phyloP scores from a whole-genome alignment of 2,888 invertebrate genomes.

The Andrena minutula region DNA sequence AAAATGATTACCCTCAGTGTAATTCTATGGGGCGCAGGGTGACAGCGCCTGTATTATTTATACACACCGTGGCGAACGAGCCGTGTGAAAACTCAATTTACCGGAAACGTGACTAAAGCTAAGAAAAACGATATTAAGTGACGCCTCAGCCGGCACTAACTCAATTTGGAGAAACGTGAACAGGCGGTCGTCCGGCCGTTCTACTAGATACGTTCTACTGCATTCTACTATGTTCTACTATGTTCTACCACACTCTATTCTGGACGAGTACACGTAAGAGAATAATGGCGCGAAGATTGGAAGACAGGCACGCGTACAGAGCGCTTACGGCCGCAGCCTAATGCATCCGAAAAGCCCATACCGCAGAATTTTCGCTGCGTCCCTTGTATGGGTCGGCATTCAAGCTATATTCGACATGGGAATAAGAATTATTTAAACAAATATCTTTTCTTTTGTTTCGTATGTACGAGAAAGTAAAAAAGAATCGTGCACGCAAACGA shows the following conservation, averaged over 20 bases:
- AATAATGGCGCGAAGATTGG: slow-evolving; percentile 53
- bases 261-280: slow-evolving; percentile 25
- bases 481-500: too few species aligned
- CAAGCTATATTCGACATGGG: background rate
- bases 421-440: background rate
- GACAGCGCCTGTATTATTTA: slow-evolving; percentile 46
- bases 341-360: slow-evolving; percentile 45
- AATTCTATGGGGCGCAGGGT: background rate
- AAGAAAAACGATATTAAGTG: slow-evolving; percentile 65
- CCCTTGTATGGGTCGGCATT: background rate
- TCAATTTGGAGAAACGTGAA: slow-evolving; percentile 59
- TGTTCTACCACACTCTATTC: background rate
- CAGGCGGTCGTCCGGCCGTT: slow-evolving; percentile 12
- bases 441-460: background rate
- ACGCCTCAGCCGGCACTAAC: slow-evolving; percentile 49
- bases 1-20: background rate
- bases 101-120: slow-evolving; percentile 55
- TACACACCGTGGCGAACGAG: slow-evolving; percentile 34
- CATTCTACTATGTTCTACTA: background rate
- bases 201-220: background rate
- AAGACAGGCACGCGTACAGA: slow-evolving; percentile 5
- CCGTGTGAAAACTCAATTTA: slow-evolving; percentile 51
- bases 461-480: background rate
- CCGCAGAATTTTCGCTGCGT: slow-evolving; percentile 11
- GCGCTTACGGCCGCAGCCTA: slow-evolving; percentile 30